These are phyloP conservation scores for Dolichopus griseipennis DNA, from an alignment of 2,888 invertebrate species.

Conservation along the genomic window DNA sequence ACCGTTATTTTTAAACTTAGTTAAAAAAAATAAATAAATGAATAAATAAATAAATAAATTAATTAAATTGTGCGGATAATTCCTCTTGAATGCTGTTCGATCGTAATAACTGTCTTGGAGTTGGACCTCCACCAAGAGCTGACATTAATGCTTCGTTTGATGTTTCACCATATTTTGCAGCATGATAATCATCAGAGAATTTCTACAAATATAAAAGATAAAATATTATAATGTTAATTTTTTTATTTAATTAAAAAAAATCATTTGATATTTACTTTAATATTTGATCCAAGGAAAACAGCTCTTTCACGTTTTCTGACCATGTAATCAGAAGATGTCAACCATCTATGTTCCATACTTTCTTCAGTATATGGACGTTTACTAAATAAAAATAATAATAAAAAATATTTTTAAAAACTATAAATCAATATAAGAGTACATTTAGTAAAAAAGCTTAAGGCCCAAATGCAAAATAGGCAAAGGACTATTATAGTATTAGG, in stretches of 20 bases:
- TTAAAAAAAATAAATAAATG: background rate
- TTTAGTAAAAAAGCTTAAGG: background rate
- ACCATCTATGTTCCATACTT: constrained; percentile 93
- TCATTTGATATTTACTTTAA: constrained; percentile 51
- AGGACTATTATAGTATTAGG: too few relatives aligned
- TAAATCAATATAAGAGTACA: background rate
- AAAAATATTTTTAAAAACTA: constrained; percentile 3
- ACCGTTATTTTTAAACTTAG: too few relatives aligned
- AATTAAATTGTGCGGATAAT: constrained; percentile 48
- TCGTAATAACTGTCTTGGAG: constrained; percentile 54
- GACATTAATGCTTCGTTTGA: constrained; percentile 53
- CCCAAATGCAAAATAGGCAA: too few relatives aligned
- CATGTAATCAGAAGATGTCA: constrained; percentile 86
- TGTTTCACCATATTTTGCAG: constrained; percentile 53
- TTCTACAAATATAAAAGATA: constrained; percentile 45
- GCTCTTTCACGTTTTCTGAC: constrained; percentile 84
- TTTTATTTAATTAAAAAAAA: background rate
- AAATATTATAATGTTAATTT: background rate
- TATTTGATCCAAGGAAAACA: constrained; percentile 71
- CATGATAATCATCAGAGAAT: constrained; percentile 73
- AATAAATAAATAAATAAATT: background rate
- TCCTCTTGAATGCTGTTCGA: constrained; percentile 83
- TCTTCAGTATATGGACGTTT: constrained; percentile 92
- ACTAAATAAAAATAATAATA: constrained; percentile 45
- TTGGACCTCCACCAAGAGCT: constrained; percentile 49